These are phyloP conservation scores for Anabacerthia variegaticeps DNA, from an alignment of 2,797 vertebrate genomes.

Conservation along the genomic window DNA sequence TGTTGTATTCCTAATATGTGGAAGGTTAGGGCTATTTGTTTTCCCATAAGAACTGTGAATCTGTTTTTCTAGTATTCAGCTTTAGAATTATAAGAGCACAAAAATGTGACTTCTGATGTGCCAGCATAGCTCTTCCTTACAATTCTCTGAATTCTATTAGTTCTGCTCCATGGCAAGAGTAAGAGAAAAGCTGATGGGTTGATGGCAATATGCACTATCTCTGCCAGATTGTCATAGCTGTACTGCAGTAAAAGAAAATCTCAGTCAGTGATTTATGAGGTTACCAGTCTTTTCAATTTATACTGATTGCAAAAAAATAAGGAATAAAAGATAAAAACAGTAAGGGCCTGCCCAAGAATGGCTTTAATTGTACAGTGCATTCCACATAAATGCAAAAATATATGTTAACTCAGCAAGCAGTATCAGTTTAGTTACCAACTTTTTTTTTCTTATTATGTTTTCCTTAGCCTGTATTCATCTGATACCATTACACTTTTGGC, in stretches of 20 bases:
- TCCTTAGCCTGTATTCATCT: not conserved
- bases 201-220: not conserved
- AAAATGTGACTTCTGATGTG: constrained; percentile 22
- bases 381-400: not conserved
- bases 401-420: not conserved
- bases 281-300: not conserved
- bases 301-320: not conserved
- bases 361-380: not conserved
- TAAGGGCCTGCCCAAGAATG: fast-evolving
- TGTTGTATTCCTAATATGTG: not conserved
- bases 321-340: not conserved
- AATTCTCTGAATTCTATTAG: constrained; percentile 6
- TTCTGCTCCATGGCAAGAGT: not conserved
- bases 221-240: not conserved
- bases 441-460: not conserved
- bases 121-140: not conserved
- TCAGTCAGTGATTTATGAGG: not conserved
- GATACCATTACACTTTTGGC: not conserved
- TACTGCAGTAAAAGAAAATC: constrained; percentile 6
- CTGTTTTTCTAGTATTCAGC: constrained; percentile 35
- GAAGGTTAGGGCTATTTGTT: constrained; percentile 51
- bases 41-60: constrained; percentile 37
- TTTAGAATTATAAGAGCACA: constrained; percentile 44
- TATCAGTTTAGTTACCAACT: not conserved
- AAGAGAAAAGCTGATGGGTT: not conserved